Evolutionary conservation across 2,113 vertebrate genomes (phyloP).

Genomic region (Heteronetta atricapilla): DNA sequence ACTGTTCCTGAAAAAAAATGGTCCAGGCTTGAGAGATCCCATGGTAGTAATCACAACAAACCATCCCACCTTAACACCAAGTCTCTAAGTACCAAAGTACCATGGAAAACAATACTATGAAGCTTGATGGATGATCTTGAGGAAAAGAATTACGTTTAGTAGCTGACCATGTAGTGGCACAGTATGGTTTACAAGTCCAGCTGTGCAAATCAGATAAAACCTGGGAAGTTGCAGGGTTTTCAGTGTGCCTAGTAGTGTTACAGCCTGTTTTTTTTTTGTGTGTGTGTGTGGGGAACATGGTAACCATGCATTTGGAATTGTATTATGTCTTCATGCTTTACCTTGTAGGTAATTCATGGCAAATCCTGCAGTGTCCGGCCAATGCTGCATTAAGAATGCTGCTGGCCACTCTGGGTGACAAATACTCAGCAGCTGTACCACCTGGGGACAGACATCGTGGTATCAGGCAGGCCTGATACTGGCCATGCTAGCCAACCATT

Average conservation of each 20-base stretch:
- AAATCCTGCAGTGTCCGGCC: background rate
- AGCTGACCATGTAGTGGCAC: background rate
- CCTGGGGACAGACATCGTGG: background rate
- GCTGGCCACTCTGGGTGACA: background rate
- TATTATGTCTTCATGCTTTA: background rate
- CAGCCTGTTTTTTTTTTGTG: no score
- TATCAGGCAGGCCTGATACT: background rate
- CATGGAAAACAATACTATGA: background rate
- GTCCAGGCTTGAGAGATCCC: background rate
- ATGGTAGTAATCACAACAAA: background rate
- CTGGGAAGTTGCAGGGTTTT: background rate
- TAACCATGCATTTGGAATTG: background rate
- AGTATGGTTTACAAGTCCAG: background rate
- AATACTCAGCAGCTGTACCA: background rate
- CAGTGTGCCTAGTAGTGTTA: background rate
- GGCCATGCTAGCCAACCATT: background rate
- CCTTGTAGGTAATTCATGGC: background rate
- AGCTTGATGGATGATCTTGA: background rate
- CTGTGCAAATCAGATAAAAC: background rate
- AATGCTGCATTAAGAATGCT: background rate
- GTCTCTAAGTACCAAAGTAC: background rate
- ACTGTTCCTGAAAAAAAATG: background rate
- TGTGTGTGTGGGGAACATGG: no score
- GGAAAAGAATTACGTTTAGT: background rate
- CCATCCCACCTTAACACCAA: background rate